Conservation (phyloP, 2,888 invertebrate genomes). For the Caenorhabditis drosophilae region DNA sequence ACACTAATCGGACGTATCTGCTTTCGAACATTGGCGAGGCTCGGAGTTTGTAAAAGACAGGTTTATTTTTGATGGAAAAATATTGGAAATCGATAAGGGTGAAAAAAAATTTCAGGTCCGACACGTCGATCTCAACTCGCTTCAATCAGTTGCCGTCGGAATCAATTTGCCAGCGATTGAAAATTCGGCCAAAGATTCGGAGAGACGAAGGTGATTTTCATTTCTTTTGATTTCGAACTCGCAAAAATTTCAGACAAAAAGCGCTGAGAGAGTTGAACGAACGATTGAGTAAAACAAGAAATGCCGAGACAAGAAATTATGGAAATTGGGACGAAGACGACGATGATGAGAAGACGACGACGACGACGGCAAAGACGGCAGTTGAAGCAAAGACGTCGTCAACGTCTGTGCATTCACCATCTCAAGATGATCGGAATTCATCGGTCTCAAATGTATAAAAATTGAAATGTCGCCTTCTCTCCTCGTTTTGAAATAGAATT, state of each 20-base stretch:
- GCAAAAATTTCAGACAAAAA: slow-evolving; percentile 40
- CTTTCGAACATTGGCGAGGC: slow-evolving; percentile 48
- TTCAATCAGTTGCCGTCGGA: slow-evolving; percentile 50
- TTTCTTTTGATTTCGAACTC: background rate
- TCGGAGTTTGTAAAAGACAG: slow-evolving; percentile 55
- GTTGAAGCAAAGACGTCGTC: background rate
- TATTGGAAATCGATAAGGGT: too few species aligned
- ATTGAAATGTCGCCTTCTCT: too few species aligned
- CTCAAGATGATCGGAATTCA: background rate
- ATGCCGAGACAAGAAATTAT: slow-evolving; percentile 29
- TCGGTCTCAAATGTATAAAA: background rate
- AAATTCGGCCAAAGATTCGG: slow-evolving; percentile 42
- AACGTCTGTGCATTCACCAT: slow-evolving; percentile 20
- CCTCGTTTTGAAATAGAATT: background rate
- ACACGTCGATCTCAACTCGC: slow-evolving; percentile 53
- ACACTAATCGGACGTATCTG: slow-evolving; percentile 49
- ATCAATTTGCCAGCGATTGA: slow-evolving; percentile 46
- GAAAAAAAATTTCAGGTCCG: too few species aligned
- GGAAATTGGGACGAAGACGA: slow-evolving; percentile 48
- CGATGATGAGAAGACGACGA: slow-evolving; percentile 2
- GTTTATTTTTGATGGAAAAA: too few species aligned
- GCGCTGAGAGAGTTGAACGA: slow-evolving; percentile 59
- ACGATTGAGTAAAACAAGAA: slow-evolving; percentile 49
- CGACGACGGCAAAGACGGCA: background rate
- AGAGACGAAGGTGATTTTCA: slow-evolving; percentile 38